These are phyloP conservation scores for Callorhinus ursinus DNA, from an alignment of 2,113 vertebrate genomes.

Conservation along the genomic window DNA sequence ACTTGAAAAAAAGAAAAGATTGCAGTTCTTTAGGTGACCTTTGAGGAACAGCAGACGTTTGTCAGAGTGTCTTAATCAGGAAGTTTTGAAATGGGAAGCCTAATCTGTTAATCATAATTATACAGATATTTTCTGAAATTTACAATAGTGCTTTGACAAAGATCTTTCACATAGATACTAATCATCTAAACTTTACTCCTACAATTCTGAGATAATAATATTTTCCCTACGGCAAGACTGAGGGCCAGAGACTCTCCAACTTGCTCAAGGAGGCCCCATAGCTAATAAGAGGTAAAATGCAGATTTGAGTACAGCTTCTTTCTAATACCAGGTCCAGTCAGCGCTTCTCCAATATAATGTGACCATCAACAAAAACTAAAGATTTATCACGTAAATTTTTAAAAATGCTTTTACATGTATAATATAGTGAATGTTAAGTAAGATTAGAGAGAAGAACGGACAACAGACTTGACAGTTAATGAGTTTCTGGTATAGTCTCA, in stretches of 20 bases:
- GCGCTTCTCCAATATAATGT: neutral
- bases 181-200: neutral
- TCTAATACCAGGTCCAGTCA: neutral
- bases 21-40: neutral
- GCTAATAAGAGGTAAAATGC: neutral
- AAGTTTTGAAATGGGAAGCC: neutral
- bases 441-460: neutral
- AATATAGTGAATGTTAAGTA: neutral
- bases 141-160: neutral
- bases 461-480: neutral
- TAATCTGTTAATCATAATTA: slow-evolving; percentile 33
- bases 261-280: neutral
- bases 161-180: neutral
- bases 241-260: neutral
- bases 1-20: neutral
- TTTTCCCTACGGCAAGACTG: neutral
- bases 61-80: neutral
- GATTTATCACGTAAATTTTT: neutral
- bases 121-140: slow-evolving; percentile 17
- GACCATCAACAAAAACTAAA: neutral
- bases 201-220: slow-evolving; percentile 15
- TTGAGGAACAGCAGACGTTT: neutral
- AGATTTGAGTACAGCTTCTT: neutral
- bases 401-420: neutral
- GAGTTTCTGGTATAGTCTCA: neutral